Evolutionary conservation across 92 coral and sea anemone species (phyloP), one percentile per base, ranked within the genome.

Genomic region (Palythoa heliodiscus): DNA sequence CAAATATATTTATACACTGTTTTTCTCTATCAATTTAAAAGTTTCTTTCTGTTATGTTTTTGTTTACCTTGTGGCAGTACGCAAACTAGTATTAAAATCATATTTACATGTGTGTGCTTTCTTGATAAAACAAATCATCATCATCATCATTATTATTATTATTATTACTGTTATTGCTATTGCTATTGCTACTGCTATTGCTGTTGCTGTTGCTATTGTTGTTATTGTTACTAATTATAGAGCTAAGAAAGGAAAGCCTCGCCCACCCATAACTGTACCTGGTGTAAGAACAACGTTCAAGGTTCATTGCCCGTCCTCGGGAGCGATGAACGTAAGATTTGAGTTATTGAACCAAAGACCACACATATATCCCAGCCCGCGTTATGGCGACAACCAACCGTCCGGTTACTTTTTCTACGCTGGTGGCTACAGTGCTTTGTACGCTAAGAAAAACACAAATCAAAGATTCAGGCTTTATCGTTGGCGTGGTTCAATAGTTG

Each of bases 401-500:
- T 87, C 93, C 5, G 90, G 88, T 1, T 53, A 83, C 25, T 90
- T 24, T 40, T 77, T 90, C 69, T 87, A 64, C 53, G 88, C 83
- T 15, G 83, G 74, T 14, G 22, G 15, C 16, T 37, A 61, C 25
- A 48, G 7, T 11, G 5, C 1, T 19, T n/a, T 61, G 17, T 68
- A 61, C 19, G 84, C 70, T 57, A 80, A 15, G 3, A 67, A 40
- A 24, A 22, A 35, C 7, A 54, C 78, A 14, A 9, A 77, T 40
- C 24, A 63, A 63, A 5, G 7, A 7, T 90, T 90, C 70, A 52
- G 67, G 23, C 40, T 90, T 7, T 23, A 83, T 5, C 86, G 93
- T 10, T 83, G 88, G 93, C 79, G 86, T 5, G 90, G 93, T 6
- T 39, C 88, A 14, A 77, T 87, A 39, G 71, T 78, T 29, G 93